A percentile compares a stretch with the other conserved stretches of the same genome.
These are phyloP conservation scores for Epirrhoe alternata DNA, from an alignment of 2,888 invertebrate genomes.

Conservation along the genomic window DNA sequence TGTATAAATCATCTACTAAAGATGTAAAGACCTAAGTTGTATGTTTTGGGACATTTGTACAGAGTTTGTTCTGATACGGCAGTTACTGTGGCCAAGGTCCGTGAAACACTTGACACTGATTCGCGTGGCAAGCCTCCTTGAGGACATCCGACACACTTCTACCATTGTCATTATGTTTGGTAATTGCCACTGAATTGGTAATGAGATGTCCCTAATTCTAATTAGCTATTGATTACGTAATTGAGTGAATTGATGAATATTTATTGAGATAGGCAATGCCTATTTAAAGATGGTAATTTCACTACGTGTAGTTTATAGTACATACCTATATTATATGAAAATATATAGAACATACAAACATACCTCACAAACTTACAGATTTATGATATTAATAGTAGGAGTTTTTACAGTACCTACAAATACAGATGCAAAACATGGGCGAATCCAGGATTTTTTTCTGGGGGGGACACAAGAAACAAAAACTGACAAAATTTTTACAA, in stretches of 20 bases:
- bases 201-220: slow-evolving; percentile 30
- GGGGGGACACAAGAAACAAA: too few species aligned
- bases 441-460: too few species aligned
- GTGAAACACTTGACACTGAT: slow-evolving; percentile 69
- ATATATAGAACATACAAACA: too few species aligned
- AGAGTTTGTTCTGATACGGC: not conserved
- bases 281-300: not conserved
- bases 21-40: too few species aligned
- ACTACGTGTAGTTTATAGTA: not conserved
- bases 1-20: too few species aligned
- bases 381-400: too few species aligned
- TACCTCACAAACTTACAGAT: too few species aligned
- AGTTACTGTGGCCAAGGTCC: slow-evolving; percentile 51
- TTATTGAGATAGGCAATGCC: slow-evolving; percentile 12
- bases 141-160: slow-evolving; percentile 71
- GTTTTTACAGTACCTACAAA: too few species aligned
- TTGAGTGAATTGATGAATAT: slow-evolving; percentile 19
- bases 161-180: slow-evolving; percentile 50
- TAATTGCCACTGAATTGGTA: slow-evolving; percentile 37
- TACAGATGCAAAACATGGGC: too few species aligned
- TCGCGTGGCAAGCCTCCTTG: slow-evolving; percentile 64
- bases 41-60: not conserved
- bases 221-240: slow-evolving; percentile 25
- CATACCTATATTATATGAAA: too few species aligned
- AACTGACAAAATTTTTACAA: too few species aligned